Evolutionary conservation across 2,797 vertebrate species (phyloP), one percentile per base, ranked within the genome.

Genomic region (Kryptopterus vitreolus): DNA sequence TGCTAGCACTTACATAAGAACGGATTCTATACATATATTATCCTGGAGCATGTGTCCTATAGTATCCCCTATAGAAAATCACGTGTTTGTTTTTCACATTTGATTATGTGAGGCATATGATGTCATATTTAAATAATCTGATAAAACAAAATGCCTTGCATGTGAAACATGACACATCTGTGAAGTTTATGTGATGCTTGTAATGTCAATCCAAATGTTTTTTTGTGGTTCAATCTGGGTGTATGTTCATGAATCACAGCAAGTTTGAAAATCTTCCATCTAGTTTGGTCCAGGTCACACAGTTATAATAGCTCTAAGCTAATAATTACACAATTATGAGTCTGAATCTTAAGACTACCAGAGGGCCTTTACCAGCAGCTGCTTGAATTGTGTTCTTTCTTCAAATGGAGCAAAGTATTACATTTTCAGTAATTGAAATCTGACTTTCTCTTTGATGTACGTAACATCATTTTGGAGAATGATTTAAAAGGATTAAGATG

Each of bases 401-500:
- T 70, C 31, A 52, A 70, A 70, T 52, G 26, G 26, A 70, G 48
- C 48, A 69, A 50, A 10, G 24, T 16, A 70, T 70, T 52, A 31
- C 52, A 70, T 70, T 31, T 16, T 11, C 48, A 52, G 68, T 31
- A 31, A 52, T 70, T 70, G 26, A 70, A 70, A 48, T 31, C 26
- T 52, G 46, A 52, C 26, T 29, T 52, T 66, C n/a, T 77, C 50
- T 77, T 66, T 57, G 63, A 68, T 50, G 63, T 68, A 43, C 31
- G 26, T 33, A 76, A 80, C 62, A 82, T 59, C 78, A 88, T 85
- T 61, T 69, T 72, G 77, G 80, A 84, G 87, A 86, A 88, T 74
- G 76, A 84, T 84, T 88, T 88, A 83, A 87, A 85, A 85, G 46
- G 86, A 84, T 89, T 84, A 89, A 82, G 83, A 61, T 58, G 72